Base-by-base conservation (phyloP, 2,113 vertebrate species). In the Calidris pugnax region DNA sequence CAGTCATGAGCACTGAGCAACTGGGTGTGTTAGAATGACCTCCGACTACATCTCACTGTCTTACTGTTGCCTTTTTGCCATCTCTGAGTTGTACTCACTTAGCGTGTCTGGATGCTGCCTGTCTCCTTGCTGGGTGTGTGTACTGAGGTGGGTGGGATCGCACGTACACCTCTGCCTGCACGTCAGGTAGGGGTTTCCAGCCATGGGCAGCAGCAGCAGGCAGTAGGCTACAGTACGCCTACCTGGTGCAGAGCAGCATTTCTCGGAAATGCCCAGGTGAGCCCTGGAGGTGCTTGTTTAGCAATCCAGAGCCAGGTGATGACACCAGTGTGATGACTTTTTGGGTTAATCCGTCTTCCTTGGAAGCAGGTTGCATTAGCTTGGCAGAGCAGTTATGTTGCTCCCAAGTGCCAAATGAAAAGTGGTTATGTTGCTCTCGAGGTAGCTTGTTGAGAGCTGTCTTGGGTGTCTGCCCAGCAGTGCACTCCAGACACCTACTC, bases 171-270 rank as follows among this genome's bases (percentile, higher is more conserved):
- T 64, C 74, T 67, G 57, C 27, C 41, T n/a, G 21, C 0, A 4
- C 63, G 32, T 28, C 33, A 9, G n/a, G 35, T 16, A 16, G 75
- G 41, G 37, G 30, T 26, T 71, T 60, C 37, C 13, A 23, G 64
- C 69, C 24, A n/a, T 35, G 62, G 53, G n/a, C 72, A 51, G 72
- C 47, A 51, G 72, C 47, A 67, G 81, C 55, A 30, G 64, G 39
- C 35, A 32, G 26, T 47, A 15, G 12, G 37, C 37, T 45, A 10
- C 0, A 1, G 22, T n/a, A 27, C 0, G 0, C 21, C 51, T 37
- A 26, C 0, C 0, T 74, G 11, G 11, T 30, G 24, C 50, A 37
- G 28, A 69, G 62, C 82, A 76, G 64, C 41, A 7, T 53, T 83
- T 85, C 89, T 95, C 0, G 0, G 81, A 89, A 96, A 30, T 66